Evolutionary conservation across 2,113 vertebrate genomes (phyloP).

Genomic region (Tapirus terrestris): DNA sequence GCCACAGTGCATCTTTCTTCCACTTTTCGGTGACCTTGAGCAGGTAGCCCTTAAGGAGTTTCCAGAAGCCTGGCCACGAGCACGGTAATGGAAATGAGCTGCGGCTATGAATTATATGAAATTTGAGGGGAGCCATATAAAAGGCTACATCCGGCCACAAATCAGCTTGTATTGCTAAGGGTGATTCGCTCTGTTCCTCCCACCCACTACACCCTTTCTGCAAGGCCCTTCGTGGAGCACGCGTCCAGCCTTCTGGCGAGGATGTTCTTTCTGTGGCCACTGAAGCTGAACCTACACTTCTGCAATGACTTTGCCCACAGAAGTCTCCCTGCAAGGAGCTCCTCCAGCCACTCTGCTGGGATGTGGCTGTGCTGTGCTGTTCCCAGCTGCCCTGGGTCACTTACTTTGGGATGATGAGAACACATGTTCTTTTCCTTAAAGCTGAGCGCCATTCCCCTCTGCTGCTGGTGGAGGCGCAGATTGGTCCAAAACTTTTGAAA

Average conservation of each 20-base stretch:
- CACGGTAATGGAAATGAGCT: constrained; percentile 71
- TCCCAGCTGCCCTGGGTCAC: too few species aligned
- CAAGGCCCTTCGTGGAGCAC: neutral
- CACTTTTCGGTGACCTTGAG: neutral
- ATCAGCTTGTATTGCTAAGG: constrained; percentile 61
- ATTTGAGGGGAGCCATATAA: constrained; percentile 79
- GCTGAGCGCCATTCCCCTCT: rapidly evolving
- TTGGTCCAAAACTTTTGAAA: neutral
- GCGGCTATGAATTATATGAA: constrained; percentile 77
- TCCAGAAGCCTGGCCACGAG: constrained; percentile 78
- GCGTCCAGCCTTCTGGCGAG: neutral
- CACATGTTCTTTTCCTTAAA: neutral
- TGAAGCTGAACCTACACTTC: neutral
- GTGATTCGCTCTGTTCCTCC: constrained; percentile 61
- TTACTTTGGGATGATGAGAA: neutral
- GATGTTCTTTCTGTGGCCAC: neutral
- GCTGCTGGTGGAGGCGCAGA: neutral
- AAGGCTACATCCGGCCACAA: constrained; percentile 73
- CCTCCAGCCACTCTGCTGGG: rapidly evolving
- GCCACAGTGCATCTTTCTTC: neutral
- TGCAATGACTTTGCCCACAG: neutral
- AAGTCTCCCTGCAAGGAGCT: too few species aligned
- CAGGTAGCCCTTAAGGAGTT: neutral
- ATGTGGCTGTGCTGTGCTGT: too few species aligned
- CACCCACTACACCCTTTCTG: constrained; percentile 70